Base-by-base conservation (phyloP, 2,113 vertebrate genomes). In the Chionis minor region DNA sequence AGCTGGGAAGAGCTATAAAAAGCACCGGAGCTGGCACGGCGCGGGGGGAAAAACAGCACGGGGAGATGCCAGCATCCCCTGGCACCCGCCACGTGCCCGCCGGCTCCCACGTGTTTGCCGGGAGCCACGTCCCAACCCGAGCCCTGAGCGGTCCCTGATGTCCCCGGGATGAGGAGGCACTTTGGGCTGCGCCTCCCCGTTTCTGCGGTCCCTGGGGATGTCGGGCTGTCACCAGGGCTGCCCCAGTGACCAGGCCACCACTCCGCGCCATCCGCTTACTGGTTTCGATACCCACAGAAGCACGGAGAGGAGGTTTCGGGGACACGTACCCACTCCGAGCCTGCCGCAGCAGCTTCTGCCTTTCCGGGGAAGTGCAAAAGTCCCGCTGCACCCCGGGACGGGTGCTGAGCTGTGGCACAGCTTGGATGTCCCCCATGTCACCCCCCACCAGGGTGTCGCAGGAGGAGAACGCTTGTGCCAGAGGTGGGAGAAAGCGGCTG, bases 291-390 rank as follows among this genome's bases (percentile, higher is more conserved):
- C 51, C 81, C 88, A 15, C 45, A 22, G 92, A n/a, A 61, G 51
- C 67, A 35, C 35, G 6, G 54, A 13, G 32, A 4, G 7, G 19
- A 13, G 5, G 2, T 3, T 38, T 30, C 80, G 52, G 47, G 0
- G 4, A 15, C 6, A 4, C 0, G 0, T 1, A 2, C 52, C 12
- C 51, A 6, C 45, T 27, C 70, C 5, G 4, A 70, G 42, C 30
- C 71, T n/a, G 40, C 3, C 0, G n/a, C 56, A 55, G 71, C 4
- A 6, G 26, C n/a, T 84, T 30, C 73, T 84, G 58, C 84, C 52
- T 59, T 17, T 51, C 30, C 92, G 70, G 73, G 42, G 82, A 23
- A 26, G 24, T 5, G 33, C 67, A 33, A n/a, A 24, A 49, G 3
- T 18, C 12, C 27, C 6, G 8, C 17, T 11, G 15, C 26, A 30